Evolutionary conservation across 2,113 vertebrate genomes (phyloP), one percentile per base, ranked within the genome.

Genomic region (Aix galericulata): DNA sequence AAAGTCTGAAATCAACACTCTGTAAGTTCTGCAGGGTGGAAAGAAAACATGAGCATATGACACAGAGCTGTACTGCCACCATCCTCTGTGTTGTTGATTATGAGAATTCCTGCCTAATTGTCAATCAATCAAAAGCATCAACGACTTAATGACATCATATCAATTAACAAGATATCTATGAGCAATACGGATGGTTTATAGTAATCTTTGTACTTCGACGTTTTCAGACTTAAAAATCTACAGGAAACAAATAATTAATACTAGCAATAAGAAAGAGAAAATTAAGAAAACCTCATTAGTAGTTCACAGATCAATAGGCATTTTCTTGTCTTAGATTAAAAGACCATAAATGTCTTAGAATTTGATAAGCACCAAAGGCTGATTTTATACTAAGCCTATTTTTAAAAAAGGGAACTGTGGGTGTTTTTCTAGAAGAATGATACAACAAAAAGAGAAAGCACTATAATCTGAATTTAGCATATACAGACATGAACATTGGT

Each of bases 1-100:
- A 62, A 98, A 98, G 92, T 98, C 97, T 74, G 98, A 98, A 96
- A 98, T 98, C 76, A 98, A 97, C 97, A 97, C 97, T 46, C 97
- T 97, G 88, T 98, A 98, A 56, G 97, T 97, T 81, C 97, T 98
- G 92, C 36, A 73, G 29, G 42, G 44, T 18, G 63, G 68, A 73
- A 60, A 81, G 29, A 80, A 94, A 60, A 66, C 21, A 74, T 4
- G 12, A 62, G 59, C 23, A 14, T 4, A 20, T 22, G 46, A 89
- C 32, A 87, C 15, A 40, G 27, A 68, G 38, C 27, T 73, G n/a
- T 55, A 56, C 32, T 55, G 53, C 58, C 48, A 89, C 25, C 42
- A 42, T 56, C 73, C 38, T 77, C 32, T 53, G 0, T 34, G 42
- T 8, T 79, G 36, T 20, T 87, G n/a, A 82, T 80, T 16, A 76